Evolutionary conservation across 2,113 vertebrate genomes (phyloP).

Genomic region (Microcebus ravelobensis): DNA sequence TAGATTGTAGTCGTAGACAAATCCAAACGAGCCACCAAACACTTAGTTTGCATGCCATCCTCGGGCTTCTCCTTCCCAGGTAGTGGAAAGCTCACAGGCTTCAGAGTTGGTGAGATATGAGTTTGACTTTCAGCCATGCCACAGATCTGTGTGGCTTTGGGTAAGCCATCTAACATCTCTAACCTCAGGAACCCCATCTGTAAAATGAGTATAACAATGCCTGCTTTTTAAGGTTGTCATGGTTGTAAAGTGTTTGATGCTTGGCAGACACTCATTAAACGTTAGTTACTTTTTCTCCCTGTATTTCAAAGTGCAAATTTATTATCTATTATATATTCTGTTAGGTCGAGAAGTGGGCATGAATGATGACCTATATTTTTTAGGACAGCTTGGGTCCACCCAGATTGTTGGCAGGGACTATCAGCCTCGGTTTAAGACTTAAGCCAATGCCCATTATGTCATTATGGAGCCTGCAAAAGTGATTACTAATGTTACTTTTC

Average conservation of each 20-base stretch:
- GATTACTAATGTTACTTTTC: slow-evolving; percentile 90
- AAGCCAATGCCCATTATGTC: slow-evolving; percentile 87
- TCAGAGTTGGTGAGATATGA: background rate
- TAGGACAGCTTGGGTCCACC: slow-evolving; percentile 81
- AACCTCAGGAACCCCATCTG: background rate
- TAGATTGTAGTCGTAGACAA: background rate
- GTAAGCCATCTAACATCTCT: background rate
- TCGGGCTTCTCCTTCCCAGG: background rate
- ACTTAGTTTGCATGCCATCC: background rate
- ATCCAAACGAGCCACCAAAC: background rate
- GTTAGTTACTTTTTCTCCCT: background rate
- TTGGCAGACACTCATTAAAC: background rate
- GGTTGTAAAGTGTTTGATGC: background rate
- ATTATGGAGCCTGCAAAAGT: slow-evolving; percentile 88
- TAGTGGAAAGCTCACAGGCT: background rate
- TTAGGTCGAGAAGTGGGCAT: background rate
- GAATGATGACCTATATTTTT: slow-evolving; percentile 64
- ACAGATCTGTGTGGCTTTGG: background rate
- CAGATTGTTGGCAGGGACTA: slow-evolving; percentile 80
- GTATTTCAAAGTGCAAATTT: background rate
- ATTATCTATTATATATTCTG: background rate
- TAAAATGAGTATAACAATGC: background rate
- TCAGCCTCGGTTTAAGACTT: slow-evolving; percentile 71
- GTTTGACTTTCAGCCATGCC: background rate
- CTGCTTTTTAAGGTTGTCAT: background rate